phyloP scores from a whole-genome alignment of 2,113 vertebrate species.

The Tyto alba region DNA sequence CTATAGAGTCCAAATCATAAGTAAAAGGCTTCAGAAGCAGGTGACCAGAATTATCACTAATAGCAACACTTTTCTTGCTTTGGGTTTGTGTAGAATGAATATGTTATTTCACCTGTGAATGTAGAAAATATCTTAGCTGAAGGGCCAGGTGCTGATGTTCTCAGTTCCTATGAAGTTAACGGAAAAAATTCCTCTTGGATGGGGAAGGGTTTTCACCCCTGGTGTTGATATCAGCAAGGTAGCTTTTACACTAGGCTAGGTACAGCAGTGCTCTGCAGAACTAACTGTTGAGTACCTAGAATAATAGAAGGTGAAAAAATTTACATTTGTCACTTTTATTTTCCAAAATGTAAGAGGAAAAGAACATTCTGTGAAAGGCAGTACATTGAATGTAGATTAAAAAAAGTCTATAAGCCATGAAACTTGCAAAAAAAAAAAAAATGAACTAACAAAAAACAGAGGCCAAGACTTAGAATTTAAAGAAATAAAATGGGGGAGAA shows the following conservation, averaged over 20 bases:
- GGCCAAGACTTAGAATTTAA: background rate
- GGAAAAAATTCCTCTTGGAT: background rate
- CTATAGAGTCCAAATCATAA: background rate
- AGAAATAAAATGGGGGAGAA: background rate
- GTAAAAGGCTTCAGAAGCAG: background rate
- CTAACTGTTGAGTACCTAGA: background rate
- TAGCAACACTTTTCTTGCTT: background rate
- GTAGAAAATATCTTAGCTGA: background rate
- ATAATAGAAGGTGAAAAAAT: background rate
- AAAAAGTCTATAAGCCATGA: background rate
- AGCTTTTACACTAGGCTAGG: background rate
- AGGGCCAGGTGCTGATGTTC: background rate
- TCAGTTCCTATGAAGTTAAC: background rate
- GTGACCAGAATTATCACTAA: background rate
- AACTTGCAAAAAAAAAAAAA: background rate
- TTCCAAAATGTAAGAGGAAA: background rate
- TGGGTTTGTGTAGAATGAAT: background rate
- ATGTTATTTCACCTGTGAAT: background rate
- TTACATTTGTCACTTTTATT: background rate
- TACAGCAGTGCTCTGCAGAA: background rate
- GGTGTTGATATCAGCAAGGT: background rate
- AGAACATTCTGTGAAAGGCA: background rate
- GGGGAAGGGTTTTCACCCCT: background rate
- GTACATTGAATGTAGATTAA: background rate
- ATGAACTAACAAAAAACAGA: background rate